A percentile compares a stretch with the other conserved stretches of the same genome.
phyloP scores from a whole-genome alignment of 2,797 vertebrate species.

The Monodelphis domestica region DNA sequence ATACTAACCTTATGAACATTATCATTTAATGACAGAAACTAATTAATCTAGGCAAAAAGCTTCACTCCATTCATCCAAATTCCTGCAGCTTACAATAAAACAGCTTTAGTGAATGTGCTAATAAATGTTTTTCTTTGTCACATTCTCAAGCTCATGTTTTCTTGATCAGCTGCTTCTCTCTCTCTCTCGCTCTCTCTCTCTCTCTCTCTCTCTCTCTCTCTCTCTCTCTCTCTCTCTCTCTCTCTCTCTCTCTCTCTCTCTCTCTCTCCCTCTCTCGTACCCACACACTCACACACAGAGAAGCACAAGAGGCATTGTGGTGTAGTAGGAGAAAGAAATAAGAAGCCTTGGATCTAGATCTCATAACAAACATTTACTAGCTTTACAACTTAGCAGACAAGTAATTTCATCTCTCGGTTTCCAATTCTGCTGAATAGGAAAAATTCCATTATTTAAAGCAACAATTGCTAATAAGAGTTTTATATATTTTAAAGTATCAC shows the following conservation, averaged over 20 bases:
- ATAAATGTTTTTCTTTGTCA: neutral
- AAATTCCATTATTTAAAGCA: neutral
- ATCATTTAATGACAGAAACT: neutral
- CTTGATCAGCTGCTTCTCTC: neutral
- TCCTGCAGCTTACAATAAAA: neutral
- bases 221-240: neutral
- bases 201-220: too few species aligned
- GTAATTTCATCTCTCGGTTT: neutral
- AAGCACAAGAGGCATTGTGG: too few species aligned
- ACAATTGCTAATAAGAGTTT: neutral
- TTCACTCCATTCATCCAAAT: neutral
- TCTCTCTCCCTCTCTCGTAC: too few species aligned
- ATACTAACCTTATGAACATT: constrained; percentile 26
- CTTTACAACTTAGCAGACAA: neutral
- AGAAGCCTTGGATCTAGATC: neutral
- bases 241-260: neutral
- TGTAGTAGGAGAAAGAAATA: neutral
- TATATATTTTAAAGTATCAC: neutral
- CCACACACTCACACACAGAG: too few species aligned
- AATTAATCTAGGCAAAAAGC: neutral
- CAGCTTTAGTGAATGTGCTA: neutral
- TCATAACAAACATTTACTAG: neutral
- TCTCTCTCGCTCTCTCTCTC: too few species aligned
- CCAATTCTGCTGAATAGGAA: neutral
- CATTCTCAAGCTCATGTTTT: neutral